Base-by-base conservation (phyloP, 2,797 vertebrate genomes). In the Philypnodon macrostomus region DNA sequence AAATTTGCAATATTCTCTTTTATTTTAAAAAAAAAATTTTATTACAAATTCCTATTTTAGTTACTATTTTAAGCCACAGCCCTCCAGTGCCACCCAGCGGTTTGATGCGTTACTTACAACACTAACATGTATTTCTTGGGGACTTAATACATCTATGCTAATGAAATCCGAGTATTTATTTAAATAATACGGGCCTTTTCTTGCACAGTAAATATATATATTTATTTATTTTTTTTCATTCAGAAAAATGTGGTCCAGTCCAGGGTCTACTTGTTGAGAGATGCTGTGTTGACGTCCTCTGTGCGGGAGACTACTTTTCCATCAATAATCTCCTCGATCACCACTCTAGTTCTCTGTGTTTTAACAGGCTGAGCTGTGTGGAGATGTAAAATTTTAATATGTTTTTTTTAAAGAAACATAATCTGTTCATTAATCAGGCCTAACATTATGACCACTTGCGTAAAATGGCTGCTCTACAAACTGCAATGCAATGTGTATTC, bases 281-380 rank as follows among this genome's bases (percentile, higher is more conserved):
- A 0, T 10, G 72, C 36, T 0, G 66, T 12, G 16, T 69, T 74
- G 36, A 79, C 56, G 0, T 90, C 83, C 30, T 87, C 88, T 2
- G 36, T 80, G 53, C 79, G 79, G 8, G 86, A 87, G 4, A 96
- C 86, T 32, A 97, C 92, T 54, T 85, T 84, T 19, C 95, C 93
- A 6, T 95, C 86, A 2, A 96, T 29, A 0, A 95, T 69, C 59
- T 95, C 92, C 78, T 97, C 93, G 0, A 92, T 73, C 53, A 95
- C 89, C 2, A 91, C 89, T 75, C 78, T 92, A 31, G 79, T 91
- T 53, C 91, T 90, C 70, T 89, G 89, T 27, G 86, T 90, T 65
- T 67, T 10, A 12, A 86, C 59, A 0, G 85, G 74, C 1, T 81
- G 35, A 5, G 7, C 78, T 87, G 69, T 1, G 16, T 64, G 7